Base-by-base conservation (phyloP, 2,113 vertebrate genomes). In the Manacus vitellinus region DNA sequence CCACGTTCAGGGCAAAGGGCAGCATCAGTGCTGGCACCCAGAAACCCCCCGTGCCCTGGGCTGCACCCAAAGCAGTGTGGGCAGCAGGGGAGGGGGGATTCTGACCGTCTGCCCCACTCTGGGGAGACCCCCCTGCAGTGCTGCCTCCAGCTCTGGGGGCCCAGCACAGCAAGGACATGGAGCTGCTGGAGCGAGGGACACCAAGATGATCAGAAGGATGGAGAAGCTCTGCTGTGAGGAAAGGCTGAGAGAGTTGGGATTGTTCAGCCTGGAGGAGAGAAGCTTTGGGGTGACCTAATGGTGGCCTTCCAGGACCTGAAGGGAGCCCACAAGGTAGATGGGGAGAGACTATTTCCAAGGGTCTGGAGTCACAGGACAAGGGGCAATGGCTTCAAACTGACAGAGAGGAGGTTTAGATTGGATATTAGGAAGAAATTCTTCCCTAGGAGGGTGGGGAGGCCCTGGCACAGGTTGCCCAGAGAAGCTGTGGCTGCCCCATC, bases 321-420 rank as follows among this genome's bases (percentile, higher is more conserved):
- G 44, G 31, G 67, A 83, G 0, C 70, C 21, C 11, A 28, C 14
- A n/a, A 30, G 70, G 28, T 30, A 74, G 49, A 47, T 41, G 59
- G 19, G n/a, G 28, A 74, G n/a, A 55, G 59, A 75, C 51, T 56
- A 61, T 49, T 41, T 14, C 8, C n/a, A 66, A 49, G n/a, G 51
- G 30, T 12, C 59, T 74, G 70, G 28, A 65, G 82, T 56, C 59
- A 74, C 59, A 56, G 59, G 51, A 47, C 41, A 56, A 28, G 19
- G 51, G 28, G 19, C 0, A 86, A 23, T 61, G 84, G 39, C 18
- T 28, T 10, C 55, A 23, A 2, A 46, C 3, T 46, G 55, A 33
- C 27, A 52, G 22, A 70, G 39, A 8, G 6, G 0, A 8, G 14
- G 33, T 0, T 39, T 15, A 54, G 65, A 28, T 16, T 0, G 23